Evolutionary conservation across 2,797 vertebrate species (phyloP).

Genomic region (Bovichtus diacanthus): DNA sequence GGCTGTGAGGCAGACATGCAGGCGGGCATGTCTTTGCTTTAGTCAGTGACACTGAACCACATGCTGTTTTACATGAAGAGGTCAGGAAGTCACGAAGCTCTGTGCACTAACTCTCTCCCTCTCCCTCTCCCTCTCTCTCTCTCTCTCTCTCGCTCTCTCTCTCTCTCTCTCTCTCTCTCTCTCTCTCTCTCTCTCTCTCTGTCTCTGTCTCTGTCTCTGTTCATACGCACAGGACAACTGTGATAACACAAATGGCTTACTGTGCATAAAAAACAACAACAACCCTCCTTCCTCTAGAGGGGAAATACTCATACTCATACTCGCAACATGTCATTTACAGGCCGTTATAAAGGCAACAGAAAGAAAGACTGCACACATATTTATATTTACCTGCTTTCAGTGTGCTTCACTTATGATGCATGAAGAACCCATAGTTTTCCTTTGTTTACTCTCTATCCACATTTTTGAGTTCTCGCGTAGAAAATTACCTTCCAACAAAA

Average conservation of each 20-base stretch:
- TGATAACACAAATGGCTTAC: constrained; percentile 38
- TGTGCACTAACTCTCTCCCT: constrained; percentile 33
- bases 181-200: constrained; percentile 40
- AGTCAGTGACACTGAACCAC: constrained; percentile 67
- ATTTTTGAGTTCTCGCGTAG: neutral
- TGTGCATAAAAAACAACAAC: constrained; percentile 16
- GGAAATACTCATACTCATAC: constrained; percentile 51
- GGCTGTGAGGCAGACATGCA: constrained; percentile 62
- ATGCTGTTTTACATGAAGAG: constrained; percentile 67
- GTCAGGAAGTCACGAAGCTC: constrained; percentile 82
- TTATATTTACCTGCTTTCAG: neutral
- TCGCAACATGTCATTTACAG: constrained; percentile 24
- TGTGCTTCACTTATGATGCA: neutral
- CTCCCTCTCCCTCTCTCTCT: constrained; percentile 26
- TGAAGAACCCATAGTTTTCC: neutral
- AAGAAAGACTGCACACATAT: neutral
- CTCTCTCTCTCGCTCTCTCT: no score
- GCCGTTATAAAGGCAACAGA: constrained; percentile 8
- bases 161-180: constrained; percentile 27
- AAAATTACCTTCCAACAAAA: neutral
- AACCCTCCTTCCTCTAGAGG: neutral
- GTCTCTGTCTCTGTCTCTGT: constrained; percentile 19
- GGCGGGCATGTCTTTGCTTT: constrained; percentile 65
- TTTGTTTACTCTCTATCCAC: neutral
- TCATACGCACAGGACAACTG: constrained; percentile 27